Evolutionary conservation across 35 echinoderm and acorn worm genomes (phyloP).

Genomic region (Apostichopus japonicus): DNA sequence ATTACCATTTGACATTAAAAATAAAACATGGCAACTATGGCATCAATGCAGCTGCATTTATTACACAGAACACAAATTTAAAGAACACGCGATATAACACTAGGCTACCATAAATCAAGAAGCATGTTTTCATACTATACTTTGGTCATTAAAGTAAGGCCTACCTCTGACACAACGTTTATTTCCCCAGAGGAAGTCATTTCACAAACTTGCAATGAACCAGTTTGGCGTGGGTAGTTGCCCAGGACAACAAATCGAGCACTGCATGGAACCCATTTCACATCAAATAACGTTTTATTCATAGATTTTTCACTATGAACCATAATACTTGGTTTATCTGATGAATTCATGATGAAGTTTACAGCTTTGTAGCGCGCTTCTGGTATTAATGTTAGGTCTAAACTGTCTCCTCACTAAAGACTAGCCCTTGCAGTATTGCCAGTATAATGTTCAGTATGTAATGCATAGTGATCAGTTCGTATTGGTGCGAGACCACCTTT

Average conservation of each 20-base stretch:
- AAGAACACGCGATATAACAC: too few species aligned
- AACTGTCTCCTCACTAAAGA: too few species aligned
- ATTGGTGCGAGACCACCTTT: background rate
- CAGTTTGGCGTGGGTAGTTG: slow-evolving; percentile 89
- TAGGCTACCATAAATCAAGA: too few species aligned
- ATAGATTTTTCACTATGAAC: slow-evolving; percentile 80
- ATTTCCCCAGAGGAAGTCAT: slow-evolving; percentile 75
- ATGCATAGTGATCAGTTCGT: too few species aligned
- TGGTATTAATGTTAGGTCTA: too few species aligned
- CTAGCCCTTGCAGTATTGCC: too few species aligned
- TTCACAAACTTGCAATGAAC: slow-evolving; percentile 89
- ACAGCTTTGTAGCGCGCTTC: background rate
- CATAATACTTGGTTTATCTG: slow-evolving; percentile 94
- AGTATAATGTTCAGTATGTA: too few species aligned
- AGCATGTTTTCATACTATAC: too few species aligned
- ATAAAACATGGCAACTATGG: too few species aligned
- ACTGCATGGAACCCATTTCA: slow-evolving; percentile 95
- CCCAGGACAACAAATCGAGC: slow-evolving; percentile 97
- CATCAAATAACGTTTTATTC: slow-evolving; percentile 87
- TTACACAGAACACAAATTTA: too few species aligned
- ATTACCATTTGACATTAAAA: too few species aligned
- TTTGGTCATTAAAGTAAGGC: background rate
- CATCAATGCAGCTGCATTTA: too few species aligned
- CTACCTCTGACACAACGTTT: slow-evolving; percentile 77
- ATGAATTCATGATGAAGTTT: background rate